These are phyloP conservation scores for Podarcis lilfordi DNA, from an alignment of 2,797 vertebrate genomes.

Conservation along the genomic window DNA sequence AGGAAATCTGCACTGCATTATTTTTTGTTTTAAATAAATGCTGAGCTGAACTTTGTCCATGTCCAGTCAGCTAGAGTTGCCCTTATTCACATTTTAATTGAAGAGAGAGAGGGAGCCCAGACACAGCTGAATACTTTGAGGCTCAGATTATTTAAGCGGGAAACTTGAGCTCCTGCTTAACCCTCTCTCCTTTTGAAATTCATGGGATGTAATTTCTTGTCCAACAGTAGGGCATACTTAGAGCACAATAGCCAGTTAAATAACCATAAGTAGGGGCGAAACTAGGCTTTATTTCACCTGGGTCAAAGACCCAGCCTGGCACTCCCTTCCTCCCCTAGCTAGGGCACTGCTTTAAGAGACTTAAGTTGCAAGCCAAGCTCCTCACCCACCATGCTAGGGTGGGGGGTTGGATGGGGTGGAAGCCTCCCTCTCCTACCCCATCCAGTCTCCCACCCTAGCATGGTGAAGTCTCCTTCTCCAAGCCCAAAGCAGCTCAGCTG, in stretches of 20 bases:
- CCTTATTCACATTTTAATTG: neutral
- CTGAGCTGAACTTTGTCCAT: neutral
- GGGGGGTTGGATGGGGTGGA: too few species aligned
- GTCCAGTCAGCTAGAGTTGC: neutral
- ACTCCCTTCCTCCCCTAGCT: too few species aligned
- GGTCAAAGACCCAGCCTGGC: too few species aligned
- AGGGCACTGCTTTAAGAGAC: neutral
- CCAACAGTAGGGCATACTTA: neutral
- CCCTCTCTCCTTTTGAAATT: neutral
- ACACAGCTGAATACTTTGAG: neutral
- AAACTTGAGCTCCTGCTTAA: neutral
- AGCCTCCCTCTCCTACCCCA: too few species aligned
- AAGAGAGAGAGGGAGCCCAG: neutral
- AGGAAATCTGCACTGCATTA: neutral
- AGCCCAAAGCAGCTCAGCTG: too few species aligned
- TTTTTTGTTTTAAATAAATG: slow-evolving; percentile 7
- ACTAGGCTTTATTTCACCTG: too few species aligned
- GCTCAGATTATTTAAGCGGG: neutral
- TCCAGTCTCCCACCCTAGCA: too few species aligned
- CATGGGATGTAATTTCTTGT: neutral
- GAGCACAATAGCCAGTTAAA: neutral
- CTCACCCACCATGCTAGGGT: too few species aligned
- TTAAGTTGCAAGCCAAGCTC: too few species aligned
- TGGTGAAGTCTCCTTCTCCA: too few species aligned
- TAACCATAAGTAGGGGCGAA: too few species aligned